These are phyloP conservation scores for Polypterus bichir DNA, from an alignment of 2,113 vertebrate genomes.

Conservation along the genomic window DNA sequence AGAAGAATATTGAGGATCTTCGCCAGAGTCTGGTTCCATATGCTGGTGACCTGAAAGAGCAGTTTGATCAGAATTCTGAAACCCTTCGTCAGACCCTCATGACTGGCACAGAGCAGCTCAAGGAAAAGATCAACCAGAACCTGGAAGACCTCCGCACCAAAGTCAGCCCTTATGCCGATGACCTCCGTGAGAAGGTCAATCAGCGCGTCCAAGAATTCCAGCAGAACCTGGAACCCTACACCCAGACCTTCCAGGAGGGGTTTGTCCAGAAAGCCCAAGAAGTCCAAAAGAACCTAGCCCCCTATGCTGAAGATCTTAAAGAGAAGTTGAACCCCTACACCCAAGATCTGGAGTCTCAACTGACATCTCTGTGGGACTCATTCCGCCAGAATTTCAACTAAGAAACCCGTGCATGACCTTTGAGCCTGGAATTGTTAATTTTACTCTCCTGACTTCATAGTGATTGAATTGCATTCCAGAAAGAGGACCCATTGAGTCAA, in stretches of 20 bases:
- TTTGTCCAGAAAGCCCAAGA: slow-evolving; percentile 30
- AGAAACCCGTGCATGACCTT: not conserved
- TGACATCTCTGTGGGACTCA: slow-evolving; percentile 30
- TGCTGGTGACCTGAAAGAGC: slow-evolving; percentile 16
- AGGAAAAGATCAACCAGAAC: slow-evolving; percentile 30
- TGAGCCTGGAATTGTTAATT: slow-evolving; percentile 1
- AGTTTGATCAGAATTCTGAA: slow-evolving; percentile 26
- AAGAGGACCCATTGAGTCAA: too few species aligned
- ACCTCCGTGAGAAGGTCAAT: slow-evolving; percentile 36
- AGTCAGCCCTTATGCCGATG: slow-evolving; percentile 33
- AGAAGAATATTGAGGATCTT: slow-evolving; percentile 55
- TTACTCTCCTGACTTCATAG: too few species aligned
- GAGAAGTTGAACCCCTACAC: slow-evolving; percentile 34
- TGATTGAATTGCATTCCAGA: too few species aligned
- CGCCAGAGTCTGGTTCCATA: slow-evolving; percentile 29
- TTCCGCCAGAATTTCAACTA: slow-evolving; percentile 23
- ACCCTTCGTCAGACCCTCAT: slow-evolving; percentile 29
- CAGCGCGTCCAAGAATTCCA: slow-evolving; percentile 39
- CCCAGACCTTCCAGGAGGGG: slow-evolving; percentile 35
- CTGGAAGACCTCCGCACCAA: slow-evolving; percentile 34
- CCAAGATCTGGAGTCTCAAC: slow-evolving; percentile 33
- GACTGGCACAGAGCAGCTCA: slow-evolving; percentile 39
- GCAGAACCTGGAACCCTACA: slow-evolving; percentile 33
- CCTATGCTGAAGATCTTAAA: slow-evolving; percentile 35
- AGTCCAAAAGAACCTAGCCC: slow-evolving; percentile 25